A percentile compares a stretch with the other conserved stretches of the same genome.
Evolutionary conservation across 2,888 invertebrate genomes (phyloP).

Genomic region (Diaprepes abbreviatus): DNA sequence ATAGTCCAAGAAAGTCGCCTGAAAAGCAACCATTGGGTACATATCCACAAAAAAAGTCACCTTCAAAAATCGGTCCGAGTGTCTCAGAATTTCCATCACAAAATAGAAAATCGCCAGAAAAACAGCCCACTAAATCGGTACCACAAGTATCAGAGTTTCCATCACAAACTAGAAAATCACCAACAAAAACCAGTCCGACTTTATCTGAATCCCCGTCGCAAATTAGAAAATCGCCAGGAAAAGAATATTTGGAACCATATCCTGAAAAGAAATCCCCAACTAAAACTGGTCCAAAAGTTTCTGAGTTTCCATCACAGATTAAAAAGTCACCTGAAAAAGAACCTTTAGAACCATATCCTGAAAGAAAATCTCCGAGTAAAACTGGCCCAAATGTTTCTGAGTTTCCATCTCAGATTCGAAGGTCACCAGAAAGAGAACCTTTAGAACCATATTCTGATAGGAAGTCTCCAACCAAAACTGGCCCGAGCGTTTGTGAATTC

Average conservation of each 20-base stretch:
- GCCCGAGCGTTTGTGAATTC: slow-evolving; percentile 52
- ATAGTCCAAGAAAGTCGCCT: slow-evolving; percentile 35
- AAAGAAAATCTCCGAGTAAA: slow-evolving; percentile 41
- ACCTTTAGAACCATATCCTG: slow-evolving; percentile 45
- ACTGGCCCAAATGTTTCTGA: slow-evolving; percentile 45
- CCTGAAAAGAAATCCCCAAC: slow-evolving; percentile 47
- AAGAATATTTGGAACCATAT: slow-evolving; percentile 45
- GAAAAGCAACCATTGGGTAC: slow-evolving; percentile 20
- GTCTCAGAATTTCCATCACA: slow-evolving; percentile 52
- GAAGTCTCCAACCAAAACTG: slow-evolving; percentile 38
- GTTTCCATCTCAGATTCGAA: slow-evolving; percentile 54
- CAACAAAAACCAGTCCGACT: slow-evolving; percentile 40
- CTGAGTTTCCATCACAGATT: slow-evolving; percentile 54
- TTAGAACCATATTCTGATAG: slow-evolving; percentile 51
- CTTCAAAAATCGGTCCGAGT: slow-evolving; percentile 41
- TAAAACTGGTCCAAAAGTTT: slow-evolving; percentile 41
- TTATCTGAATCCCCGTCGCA: slow-evolving; percentile 54
- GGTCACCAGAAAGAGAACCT: slow-evolving; percentile 51
- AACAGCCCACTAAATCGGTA: slow-evolving; percentile 41
- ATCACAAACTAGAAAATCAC: slow-evolving; percentile 40
- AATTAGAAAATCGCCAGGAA: slow-evolving; percentile 53
- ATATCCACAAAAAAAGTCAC: slow-evolving; percentile 44
- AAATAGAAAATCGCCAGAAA: slow-evolving; percentile 48
- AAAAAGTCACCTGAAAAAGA: slow-evolving; percentile 53
- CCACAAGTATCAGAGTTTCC: too few species aligned